Conservation (phyloP, 2,888 invertebrate species). For the Biston stratarius region DNA sequence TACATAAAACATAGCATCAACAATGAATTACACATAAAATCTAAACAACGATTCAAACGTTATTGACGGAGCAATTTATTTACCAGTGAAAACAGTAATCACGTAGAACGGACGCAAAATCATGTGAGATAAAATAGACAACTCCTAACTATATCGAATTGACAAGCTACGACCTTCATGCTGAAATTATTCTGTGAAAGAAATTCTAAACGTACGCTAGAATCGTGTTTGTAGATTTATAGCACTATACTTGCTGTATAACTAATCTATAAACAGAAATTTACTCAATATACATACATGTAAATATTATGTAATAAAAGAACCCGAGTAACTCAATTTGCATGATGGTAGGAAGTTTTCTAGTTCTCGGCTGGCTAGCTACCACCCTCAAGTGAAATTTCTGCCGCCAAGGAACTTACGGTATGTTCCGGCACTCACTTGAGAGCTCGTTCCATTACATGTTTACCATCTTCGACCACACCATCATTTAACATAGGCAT, state of each 20-base stretch:
- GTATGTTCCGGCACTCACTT: no score
- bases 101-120: background rate
- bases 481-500: no score
- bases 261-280: background rate
- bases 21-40: conserved; percentile 9
- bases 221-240: background rate
- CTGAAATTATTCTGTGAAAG: conserved; percentile 22
- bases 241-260: background rate
- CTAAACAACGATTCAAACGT: background rate
- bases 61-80: conserved; percentile 6
- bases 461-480: no score
- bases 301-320: no score
- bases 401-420: no score
- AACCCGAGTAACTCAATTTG: no score
- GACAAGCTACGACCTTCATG: conserved; percentile 30
- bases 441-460: no score
- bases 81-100: conserved; percentile 11
- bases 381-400: no score
- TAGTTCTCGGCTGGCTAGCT: no score
- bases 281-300: no score
- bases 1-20: conserved; percentile 6
- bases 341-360: no score
- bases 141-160: conserved; percentile 26
- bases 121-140: conserved; percentile 11
- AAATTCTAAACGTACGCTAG: conserved; percentile 2